Evolutionary conservation across 2,113 vertebrate genomes (phyloP), one percentile per base, ranked within the genome.

Genomic region (Neolamprologus ventralis): DNA sequence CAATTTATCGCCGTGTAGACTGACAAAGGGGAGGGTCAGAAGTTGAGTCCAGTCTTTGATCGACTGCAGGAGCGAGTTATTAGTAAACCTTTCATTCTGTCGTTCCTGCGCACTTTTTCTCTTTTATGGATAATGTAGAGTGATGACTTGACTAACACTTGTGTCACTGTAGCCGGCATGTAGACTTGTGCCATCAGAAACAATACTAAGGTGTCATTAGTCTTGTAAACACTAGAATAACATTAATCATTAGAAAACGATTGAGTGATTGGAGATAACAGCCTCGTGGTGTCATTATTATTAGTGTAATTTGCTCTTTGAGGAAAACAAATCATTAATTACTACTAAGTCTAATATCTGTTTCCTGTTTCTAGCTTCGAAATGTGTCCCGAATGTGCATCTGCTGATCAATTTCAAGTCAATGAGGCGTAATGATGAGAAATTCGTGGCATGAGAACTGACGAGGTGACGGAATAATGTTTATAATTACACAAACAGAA

Each of bases 241-340:
- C 17, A 51, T n/a, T 17, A 78, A 49, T 49, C 73, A 51, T 51
- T 78, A 13, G 10, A 19, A 51, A 51, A 13, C 0, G 73, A 51
- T 13, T 6, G 45, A n/a, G 42, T 49, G 42, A 78, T 49, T 49
- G 73, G 73, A 78, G 26, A n/a, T 31, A 33, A n/a, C 26, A n/a
- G 7, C 26, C 45, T 51, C 71, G 6, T 13, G n/a, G 26, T 51
- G 73, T 51, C 73, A 6, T 78, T 71, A 9, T 82, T 58, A 73
- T 75, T 21, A 63, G 53, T 85, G n/a, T 58, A 17, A n/a, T 82
- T 82, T 71, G 47, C 35, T 84, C 65, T 53, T 49, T 63, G 49
- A 83, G 81, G 68, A 83, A 87, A 92, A 90, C 80, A 54, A 53
- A 71, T 37, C 31, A 37, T 88, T 87, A 55, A 87, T 89, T 83